A percentile compares a stretch with the other conserved stretches of the same genome.
phyloP scores from a whole-genome alignment of 2,888 invertebrate genomes.

The Abrostola tripartita region DNA sequence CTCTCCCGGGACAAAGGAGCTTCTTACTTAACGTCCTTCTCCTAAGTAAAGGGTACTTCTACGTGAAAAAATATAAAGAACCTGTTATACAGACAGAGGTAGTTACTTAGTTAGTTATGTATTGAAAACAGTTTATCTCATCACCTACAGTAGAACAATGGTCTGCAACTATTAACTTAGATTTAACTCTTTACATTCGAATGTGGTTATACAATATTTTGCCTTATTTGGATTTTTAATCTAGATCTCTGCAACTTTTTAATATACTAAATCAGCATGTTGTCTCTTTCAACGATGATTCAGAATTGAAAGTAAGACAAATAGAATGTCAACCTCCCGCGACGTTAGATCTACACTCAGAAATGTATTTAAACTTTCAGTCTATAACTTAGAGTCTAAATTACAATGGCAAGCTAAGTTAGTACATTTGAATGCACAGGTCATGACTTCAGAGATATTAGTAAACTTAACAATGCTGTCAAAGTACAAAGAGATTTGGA shows the following conservation, averaged over 20 bases:
- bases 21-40: too few species aligned
- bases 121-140: too few species aligned
- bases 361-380: background rate
- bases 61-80: too few species aligned
- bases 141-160: too few species aligned
- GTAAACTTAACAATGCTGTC: too few species aligned
- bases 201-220: background rate
- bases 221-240: background rate
- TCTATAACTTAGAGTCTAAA: background rate
- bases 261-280: background rate
- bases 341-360: background rate
- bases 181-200: background rate
- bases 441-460: background rate
- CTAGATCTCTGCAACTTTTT: background rate
- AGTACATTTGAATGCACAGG: slow-evolving; percentile 1
- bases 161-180: too few species aligned
- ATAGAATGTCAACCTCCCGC: slow-evolving; percentile 21
- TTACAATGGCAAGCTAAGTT: background rate
- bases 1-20: too few species aligned
- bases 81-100: too few species aligned
- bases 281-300: slow-evolving; percentile 19
- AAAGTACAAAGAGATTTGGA: too few species aligned
- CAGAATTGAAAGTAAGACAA: slow-evolving; percentile 28
- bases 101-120: too few species aligned
- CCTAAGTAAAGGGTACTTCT: too few species aligned